Evolutionary conservation across 2,113 vertebrate genomes (phyloP).

Genomic region (Saimiri boliviensis): DNA sequence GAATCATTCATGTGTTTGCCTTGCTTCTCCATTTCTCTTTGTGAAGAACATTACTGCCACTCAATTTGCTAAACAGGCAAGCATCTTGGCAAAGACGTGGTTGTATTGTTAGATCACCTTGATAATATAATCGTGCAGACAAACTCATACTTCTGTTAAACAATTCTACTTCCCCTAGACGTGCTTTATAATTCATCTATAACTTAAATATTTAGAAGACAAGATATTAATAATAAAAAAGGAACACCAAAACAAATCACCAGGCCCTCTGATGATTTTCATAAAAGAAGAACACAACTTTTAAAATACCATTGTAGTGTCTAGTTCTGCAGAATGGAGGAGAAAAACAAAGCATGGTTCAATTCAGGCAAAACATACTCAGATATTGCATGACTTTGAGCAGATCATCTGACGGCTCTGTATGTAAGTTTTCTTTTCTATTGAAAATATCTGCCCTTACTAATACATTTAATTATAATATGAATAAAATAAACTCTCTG

Average conservation of each 20-base stretch:
- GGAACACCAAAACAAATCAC: conserved; percentile 16
- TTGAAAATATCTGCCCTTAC: neutral
- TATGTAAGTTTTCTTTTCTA: neutral
- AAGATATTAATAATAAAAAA: conserved; percentile 27
- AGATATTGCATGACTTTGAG: neutral
- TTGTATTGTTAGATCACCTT: neutral
- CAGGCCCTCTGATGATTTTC: neutral
- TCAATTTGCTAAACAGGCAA: neutral
- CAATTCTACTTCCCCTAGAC: neutral
- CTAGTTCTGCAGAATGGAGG: neutral
- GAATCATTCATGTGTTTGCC: neutral
- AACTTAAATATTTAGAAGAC: neutral
- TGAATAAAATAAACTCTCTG: conserved; percentile 12
- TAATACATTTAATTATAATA: neutral
- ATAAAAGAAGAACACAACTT: conserved; percentile 2
- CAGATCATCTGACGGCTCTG: neutral
- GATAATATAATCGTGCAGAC: neutral
- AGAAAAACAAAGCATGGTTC: neutral
- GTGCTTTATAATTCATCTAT: conserved; percentile 6
- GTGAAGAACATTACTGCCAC: neutral
- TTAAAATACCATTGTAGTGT: neutral
- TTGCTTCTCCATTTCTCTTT: neutral
- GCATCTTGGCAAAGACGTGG: neutral
- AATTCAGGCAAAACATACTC: neutral
- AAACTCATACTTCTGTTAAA: neutral